Percentiles rank a stretch among this genome's conserved stretches.
Evolutionary conservation across 2,888 invertebrate species (phyloP).

Genomic region (Drymonia ruficornis): DNA sequence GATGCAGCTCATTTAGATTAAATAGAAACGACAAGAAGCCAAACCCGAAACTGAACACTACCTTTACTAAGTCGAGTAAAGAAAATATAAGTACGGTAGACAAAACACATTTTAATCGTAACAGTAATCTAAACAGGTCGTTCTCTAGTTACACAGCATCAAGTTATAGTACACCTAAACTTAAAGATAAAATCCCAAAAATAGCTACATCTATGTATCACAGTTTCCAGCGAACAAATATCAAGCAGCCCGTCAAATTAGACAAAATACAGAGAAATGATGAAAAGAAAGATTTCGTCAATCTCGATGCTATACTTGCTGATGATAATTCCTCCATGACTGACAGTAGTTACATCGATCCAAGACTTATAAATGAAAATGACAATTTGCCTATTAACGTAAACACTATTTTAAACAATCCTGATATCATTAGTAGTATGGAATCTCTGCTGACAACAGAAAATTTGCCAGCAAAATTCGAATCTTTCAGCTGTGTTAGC

Average conservation of each 20-base stretch:
- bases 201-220: conserved; percentile 78
- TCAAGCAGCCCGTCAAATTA: conserved; percentile 74
- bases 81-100: conserved; percentile 74
- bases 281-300: conserved; percentile 76
- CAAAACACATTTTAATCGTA: conserved; percentile 69
- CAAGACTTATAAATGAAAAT: conserved; percentile 87
- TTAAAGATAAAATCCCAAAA: conserved; percentile 79
- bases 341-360: conserved; percentile 84
- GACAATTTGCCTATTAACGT: conserved; percentile 87
- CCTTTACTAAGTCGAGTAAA: conserved; percentile 79
- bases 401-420: conserved; percentile 78
- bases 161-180: conserved; percentile 75
- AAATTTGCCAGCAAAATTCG: conserved; percentile 78
- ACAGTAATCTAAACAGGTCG: conserved; percentile 71
- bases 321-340: conserved; percentile 77
- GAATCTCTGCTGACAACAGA: conserved; percentile 80
- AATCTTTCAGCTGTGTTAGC: conserved; percentile 68
- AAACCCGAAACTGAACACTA: conserved; percentile 75
- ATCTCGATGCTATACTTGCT: conserved; percentile 71
- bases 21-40: conserved; percentile 75
- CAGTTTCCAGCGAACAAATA: conserved; percentile 74
- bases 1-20: conserved; percentile 77
- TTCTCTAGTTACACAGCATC: conserved; percentile 76
- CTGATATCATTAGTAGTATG: conserved; percentile 81
- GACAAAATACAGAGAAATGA: conserved; percentile 75